Base-by-base conservation (phyloP, 2,113 vertebrate species). In the Aegithalos caudatus region DNA sequence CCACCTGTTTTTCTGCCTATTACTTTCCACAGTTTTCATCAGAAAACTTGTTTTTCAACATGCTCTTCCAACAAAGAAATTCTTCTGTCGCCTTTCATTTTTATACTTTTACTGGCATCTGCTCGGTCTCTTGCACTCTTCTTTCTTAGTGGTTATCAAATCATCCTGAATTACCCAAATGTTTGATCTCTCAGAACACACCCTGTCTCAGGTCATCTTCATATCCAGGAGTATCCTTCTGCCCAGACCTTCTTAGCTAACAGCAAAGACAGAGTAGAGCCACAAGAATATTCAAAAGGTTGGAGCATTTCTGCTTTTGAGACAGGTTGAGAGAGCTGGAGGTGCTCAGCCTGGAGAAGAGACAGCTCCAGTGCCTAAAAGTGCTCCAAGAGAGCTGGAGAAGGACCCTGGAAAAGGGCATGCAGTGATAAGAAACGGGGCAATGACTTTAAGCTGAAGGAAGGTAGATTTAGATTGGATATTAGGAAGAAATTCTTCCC, bases 1-100 rank as follows among this genome's bases (percentile, higher is more conserved):
- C 35, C 23, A 29, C 40, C 24, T 53, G 6, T 48, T 86, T 80
- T 70, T 35, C 76, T 61, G 9, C 44, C 33, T 14, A n/a, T 78
- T 86, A 48, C 44, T 82, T 86, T 72, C 27, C 19, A 76, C 7
- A 7, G 8, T 31, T 60, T 66, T 83, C 7, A 70, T 91, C 35
- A 56, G 29, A 78, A 94, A 91, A 81, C 29, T 62, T 35, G 35
- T 27, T 84, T 86, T 94, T 78, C 72, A n/a, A 38, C 56, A 92
- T 6, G 1, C 3, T 54, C 57, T 94, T 86, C 38, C 47, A 92
- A 91, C 29, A 74, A 94, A 91, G 42, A 54, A 70, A 47, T 21
- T 58, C 45, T 83, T 86, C 6, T 76, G 88, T 72, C 2, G 0
- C 42, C 17, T 81, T 81, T n/a, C n/a, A 29, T 78, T 92, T 86